Conservation (phyloP, 1,140 invertebrate species). For the Tetramorium simillimum region DNA sequence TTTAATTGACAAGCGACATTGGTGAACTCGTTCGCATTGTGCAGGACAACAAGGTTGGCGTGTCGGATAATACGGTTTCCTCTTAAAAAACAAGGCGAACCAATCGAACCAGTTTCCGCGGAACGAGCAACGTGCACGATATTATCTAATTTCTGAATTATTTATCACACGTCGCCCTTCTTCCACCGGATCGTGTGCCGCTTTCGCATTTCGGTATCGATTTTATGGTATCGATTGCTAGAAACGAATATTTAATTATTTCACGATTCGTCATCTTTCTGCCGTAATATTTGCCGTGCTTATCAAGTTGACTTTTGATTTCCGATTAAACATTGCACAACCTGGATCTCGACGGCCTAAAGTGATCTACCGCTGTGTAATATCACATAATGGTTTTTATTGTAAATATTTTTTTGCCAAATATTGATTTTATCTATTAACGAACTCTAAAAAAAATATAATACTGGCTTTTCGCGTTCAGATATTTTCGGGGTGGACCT, state of each 20-base stretch:
- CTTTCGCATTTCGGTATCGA: constrained; percentile 51
- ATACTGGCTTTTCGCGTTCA: not conserved
- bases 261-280: not conserved
- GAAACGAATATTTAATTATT: constrained; percentile 47
- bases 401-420: not conserved
- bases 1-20: constrained; percentile 56
- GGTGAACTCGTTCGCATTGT: constrained; percentile 47
- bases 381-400: not conserved
- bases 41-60: constrained; percentile 51
- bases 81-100: constrained; percentile 62
- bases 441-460: not conserved
- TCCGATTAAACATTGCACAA: not conserved
- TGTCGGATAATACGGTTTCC: constrained; percentile 52
- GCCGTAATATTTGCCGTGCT: not conserved
- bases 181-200: constrained; percentile 7
- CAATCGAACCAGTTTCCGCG: constrained; percentile 59
- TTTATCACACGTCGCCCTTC: constrained; percentile 47
- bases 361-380: not conserved
- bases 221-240: constrained; percentile 14
- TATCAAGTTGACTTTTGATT: not conserved
- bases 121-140: constrained; percentile 53
- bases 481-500: not conserved
- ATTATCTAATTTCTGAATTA: constrained; percentile 67
- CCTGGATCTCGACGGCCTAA: not conserved
- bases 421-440: constrained; percentile 1